Conservation (phyloP, 2,797 vertebrate species). For the Peromyscus aztecus region DNA sequence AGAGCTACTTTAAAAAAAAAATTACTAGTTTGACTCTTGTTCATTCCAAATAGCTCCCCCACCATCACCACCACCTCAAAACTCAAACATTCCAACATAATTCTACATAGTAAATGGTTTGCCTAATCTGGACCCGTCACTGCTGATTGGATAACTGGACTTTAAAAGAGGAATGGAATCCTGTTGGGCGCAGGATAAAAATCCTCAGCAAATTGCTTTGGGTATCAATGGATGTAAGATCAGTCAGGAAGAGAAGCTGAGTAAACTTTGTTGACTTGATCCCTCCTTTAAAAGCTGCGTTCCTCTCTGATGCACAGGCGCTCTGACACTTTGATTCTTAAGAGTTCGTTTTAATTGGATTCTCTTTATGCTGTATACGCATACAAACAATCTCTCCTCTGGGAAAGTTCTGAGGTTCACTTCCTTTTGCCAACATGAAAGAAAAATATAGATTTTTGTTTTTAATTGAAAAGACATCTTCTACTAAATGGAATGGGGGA, state of each 20-base stretch:
- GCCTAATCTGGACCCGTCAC: constrained; percentile 46
- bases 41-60: constrained; percentile 47
- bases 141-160: constrained; percentile 55
- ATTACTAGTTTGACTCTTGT: constrained; percentile 50
- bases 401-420: background rate
- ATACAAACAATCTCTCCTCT: constrained; percentile 20
- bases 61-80: constrained; percentile 56
- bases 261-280: background rate
- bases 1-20: background rate
- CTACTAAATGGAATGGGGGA: background rate
- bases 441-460: constrained; percentile 62
- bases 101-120: constrained; percentile 73
- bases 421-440: background rate
- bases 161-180: constrained; percentile 11
- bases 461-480: constrained; percentile 1
- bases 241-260: background rate
- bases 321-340: background rate
- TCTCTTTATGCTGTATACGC: constrained; percentile 32
- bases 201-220: constrained; percentile 14
- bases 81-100: constrained; percentile 74
- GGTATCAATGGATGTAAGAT: background rate
- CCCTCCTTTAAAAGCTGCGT: background rate
- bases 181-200: background rate
- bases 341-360: constrained; percentile 25
- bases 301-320: constrained; percentile 8